Evolutionary conservation across 2,113 vertebrate species (phyloP), one percentile per base, ranked within the genome.

Genomic region (Tachuris rubrigastra): DNA sequence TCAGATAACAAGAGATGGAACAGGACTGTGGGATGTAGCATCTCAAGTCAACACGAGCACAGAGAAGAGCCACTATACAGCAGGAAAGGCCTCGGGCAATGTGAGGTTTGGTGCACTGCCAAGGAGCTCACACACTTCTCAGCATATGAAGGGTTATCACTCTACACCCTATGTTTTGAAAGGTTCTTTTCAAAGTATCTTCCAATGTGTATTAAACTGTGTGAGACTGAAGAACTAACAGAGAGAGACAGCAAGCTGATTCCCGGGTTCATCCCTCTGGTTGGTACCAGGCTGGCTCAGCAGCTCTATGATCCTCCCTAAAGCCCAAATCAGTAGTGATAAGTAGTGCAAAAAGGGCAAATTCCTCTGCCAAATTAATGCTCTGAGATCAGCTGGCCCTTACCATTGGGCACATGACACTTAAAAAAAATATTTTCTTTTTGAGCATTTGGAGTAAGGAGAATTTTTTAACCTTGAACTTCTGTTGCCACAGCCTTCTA

Each of bases 391-490:
- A 66, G 8, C 14, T 94, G n/a, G 6, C 21, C 19, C 22, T 89
- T 67, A 71, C 1, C 44, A 17, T 0, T 71, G 62, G 27, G 21
- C 46, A 52, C 22, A 9, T 0, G 1, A 11, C 3, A 60, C n/a
- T 35, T 77, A 0, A 42, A 37, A 83, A 84, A 63, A 41, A 1
- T 41, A 4, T 24, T 55, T 9, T 0, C 0, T 0, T 5, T 74
- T 72, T 72, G 22, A 79, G 30, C 28, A 41, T 27, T 56, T 15
- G 3, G 7, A 59, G 4, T n/a, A 82, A 87, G 15, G 44, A 59
- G 9, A 25, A 12, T 11, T 63, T 28, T 27, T 31, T 52, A 52
- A 4, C 50, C 66, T 85, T 3, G 2, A 73, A 28, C 4, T 63
- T 76, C 8, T 9, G 19, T 17, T 3, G 3, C 31, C 16, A 44